Base-by-base conservation (phyloP, 2,888 invertebrate species). In the Parnassius apollo region DNA sequence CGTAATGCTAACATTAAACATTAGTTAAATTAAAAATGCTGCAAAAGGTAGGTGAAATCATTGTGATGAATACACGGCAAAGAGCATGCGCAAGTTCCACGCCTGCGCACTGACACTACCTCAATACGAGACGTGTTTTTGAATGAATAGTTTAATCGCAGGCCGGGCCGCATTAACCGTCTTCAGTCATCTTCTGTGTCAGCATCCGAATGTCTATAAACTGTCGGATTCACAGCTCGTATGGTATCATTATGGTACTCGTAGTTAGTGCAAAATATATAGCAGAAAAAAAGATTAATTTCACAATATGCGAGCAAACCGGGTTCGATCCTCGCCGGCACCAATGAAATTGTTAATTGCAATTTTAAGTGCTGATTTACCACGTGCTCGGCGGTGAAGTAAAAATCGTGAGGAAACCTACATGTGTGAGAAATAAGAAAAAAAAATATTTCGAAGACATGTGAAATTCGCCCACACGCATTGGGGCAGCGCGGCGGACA, bases 41-140 rank as follows among this genome's bases (percentile, higher is more conserved):
- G 72, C 67, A 75, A 77, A 78, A 81, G 81, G 83, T 83, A 82
- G 80, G 77, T 82, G 87, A 87, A 90, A 90, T 91, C 89, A 89
- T 91, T 91, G 90, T 86, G 80, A 75, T 76, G 69, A 71, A 70
- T 54, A 64, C n/a, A 42, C 50, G 49, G 57, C 57, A n/a, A 49
- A 45, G 74, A 86, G 90, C 89, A 78, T 80, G 88, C 85, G 87
- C 78, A 71, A 52, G 7, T n/a, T 56, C 44, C 79, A 80, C 90
- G 89, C 89, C 75, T 87, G 90, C 91, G 91, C 88, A 78, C 71
- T 64, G 65, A 69, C 80, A 85, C 85, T 85, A 89, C 90, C 90
- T 89, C 88, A 89, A 88, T 88, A 81, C 80, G 78, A 82, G 83
- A 82, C 86, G 83, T 88, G 87, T 91, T 91, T 85, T 91, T 90